phyloP scores from a whole-genome alignment of 2,797 vertebrate species.

The Sebastes taczanowskii region DNA sequence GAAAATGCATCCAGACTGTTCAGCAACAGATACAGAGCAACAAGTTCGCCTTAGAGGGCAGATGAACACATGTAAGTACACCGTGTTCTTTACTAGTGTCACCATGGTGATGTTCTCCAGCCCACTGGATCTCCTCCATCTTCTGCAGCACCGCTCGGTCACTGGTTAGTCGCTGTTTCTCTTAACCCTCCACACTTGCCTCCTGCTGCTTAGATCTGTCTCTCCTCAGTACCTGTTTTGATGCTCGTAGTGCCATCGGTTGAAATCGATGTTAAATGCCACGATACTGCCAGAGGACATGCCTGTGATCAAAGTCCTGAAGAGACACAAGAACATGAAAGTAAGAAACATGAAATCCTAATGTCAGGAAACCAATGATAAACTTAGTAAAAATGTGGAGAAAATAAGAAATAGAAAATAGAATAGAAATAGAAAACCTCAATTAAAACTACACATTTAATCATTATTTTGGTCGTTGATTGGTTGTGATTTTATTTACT shows the following conservation, averaged over 20 bases:
- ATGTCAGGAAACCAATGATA: background rate
- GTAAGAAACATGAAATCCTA: background rate
- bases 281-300: conserved; percentile 99
- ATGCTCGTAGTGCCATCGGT: conserved; percentile 98
- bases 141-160: conserved; percentile 1
- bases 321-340: conserved; percentile 30
- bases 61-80: conserved; percentile 17
- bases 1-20: conserved; percentile 33
- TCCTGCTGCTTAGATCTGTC: background rate
- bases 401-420: background rate
- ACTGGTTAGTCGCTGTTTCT: background rate
- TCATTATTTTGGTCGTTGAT: background rate
- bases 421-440: background rate
- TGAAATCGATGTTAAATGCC: conserved; percentile 99
- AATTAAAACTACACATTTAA: background rate
- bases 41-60: conserved; percentile 7
- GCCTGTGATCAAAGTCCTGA: conserved; percentile 96
- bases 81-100: conserved; percentile 11
- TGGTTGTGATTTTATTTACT: background rate
- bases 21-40: conserved; percentile 18
- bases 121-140: conserved; percentile 1
- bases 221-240: conserved; percentile 93
- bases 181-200: background rate
- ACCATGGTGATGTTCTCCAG: background rate
- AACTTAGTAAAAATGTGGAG: background rate